These are phyloP conservation scores for Xenentodon cancila DNA, from an alignment of 2,797 vertebrate species.

Conservation along the genomic window DNA sequence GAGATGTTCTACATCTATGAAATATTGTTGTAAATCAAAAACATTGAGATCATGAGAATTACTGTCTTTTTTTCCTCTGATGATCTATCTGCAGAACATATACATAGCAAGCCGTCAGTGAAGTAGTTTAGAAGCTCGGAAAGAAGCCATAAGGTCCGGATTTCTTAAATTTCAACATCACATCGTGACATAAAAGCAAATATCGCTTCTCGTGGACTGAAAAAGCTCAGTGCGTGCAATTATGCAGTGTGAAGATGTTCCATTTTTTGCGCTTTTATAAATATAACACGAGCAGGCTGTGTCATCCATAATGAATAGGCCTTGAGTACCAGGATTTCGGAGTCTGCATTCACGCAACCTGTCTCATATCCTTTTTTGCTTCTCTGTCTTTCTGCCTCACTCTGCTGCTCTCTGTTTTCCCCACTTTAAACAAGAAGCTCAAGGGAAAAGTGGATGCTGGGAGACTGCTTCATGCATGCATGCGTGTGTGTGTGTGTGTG, in stretches of 20 bases:
- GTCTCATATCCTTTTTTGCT: neutral
- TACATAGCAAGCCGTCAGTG: neutral
- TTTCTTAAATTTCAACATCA: constrained; percentile 3
- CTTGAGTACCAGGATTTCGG: constrained; percentile 51
- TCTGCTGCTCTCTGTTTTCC: constrained; percentile 12
- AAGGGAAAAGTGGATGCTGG: constrained; percentile 1
- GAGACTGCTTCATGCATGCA: neutral
- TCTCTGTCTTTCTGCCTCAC: neutral
- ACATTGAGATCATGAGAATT: too few species aligned
- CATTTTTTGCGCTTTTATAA: constrained; percentile 62
- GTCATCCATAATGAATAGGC: constrained; percentile 67
- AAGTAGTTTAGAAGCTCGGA: neutral
- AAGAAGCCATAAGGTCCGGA: neutral
- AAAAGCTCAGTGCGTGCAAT: neutral
- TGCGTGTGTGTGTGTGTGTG: neutral
- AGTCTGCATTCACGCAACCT: constrained; percentile 15
- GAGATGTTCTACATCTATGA: too few species aligned
- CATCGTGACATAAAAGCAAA: constrained; percentile 2
- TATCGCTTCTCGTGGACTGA: neutral
- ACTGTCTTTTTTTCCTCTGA: too few species aligned
- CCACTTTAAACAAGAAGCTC: constrained; percentile 9
- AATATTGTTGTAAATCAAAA: too few species aligned
- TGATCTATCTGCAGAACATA: neutral
- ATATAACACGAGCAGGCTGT: constrained; percentile 60
- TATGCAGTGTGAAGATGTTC: constrained; percentile 41